phyloP scores from a whole-genome alignment of 2,888 invertebrate species.

The Mallateleia sp. region DNA sequence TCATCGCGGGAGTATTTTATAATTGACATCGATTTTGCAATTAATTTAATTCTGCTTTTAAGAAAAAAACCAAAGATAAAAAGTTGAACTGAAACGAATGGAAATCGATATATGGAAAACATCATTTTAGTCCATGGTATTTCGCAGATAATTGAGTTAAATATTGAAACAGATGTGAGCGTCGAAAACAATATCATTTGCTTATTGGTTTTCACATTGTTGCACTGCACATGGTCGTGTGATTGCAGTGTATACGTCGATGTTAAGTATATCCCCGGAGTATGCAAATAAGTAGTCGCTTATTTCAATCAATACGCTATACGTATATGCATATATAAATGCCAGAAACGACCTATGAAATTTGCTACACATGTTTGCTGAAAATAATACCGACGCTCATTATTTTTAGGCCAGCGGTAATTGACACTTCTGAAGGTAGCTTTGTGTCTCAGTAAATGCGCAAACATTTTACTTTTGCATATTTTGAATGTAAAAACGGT shows the following conservation, averaged over 20 bases:
- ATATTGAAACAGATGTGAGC: background rate
- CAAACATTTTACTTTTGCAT: background rate
- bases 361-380: slow-evolving; percentile 16
- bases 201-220: slow-evolving; percentile 31
- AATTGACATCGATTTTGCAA: too few species aligned
- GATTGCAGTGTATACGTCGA: slow-evolving; percentile 1
- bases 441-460: background rate
- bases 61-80: too few species aligned
- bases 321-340: slow-evolving; percentile 18
- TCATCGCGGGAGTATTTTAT: too few species aligned
- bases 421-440: slow-evolving; percentile 4
- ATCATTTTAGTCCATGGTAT: background rate
- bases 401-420: slow-evolving; percentile 17
- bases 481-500: background rate
- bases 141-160: background rate
- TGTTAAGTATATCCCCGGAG: slow-evolving; percentile 11
- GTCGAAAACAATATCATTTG: background rate
- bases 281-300: slow-evolving; percentile 40
- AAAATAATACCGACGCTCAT: slow-evolving; percentile 11
- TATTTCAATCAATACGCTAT: slow-evolving; percentile 50
- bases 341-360: slow-evolving; percentile 15
- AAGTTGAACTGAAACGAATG: too few species aligned
- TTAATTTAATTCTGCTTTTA: too few species aligned
- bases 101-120: too few species aligned
- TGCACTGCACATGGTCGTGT: background rate